Base-by-base conservation (phyloP, 92 coral and sea anemone genomes). In the Epizoanthus fatuus region DNA sequence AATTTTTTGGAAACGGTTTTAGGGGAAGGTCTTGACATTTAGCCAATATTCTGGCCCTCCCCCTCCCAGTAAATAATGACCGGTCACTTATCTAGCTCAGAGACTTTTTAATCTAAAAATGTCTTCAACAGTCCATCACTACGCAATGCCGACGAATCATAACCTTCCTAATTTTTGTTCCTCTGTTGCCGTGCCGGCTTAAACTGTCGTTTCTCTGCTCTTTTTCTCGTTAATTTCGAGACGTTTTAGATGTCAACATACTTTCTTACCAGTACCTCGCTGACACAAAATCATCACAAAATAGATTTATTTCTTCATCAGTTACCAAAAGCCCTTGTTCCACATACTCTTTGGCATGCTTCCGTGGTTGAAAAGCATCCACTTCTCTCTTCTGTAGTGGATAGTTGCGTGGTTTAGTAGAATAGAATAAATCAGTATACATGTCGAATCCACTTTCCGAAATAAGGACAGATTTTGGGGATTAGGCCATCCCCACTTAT, bases 61-160 rank as follows among this genome's bases (percentile, higher is more conserved):
- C 25, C 25, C 25, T 22, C 25, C 25, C 25, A 22, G 25, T 22
- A 22, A 22, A 22, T 22, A 22, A 22, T 22, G 25, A 22, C 25
- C 25, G 25, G 62, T 40, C 68, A 13, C 25, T 22, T 22, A 22
- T 22, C 25, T 22, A 17, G 84, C 56, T 79, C 81, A 32, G 81
- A 75, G 37, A 75, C 81, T 40, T 77, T 79, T 56, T 22, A 22
- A 22, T 22, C 25, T 22, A 22, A 22, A 22, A 35, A 59, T 69
- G 60, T 59, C 72, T 79, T 79, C 32, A 79, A 59, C 47, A 57
- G 71, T 59, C 84, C 49, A 6, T 44, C 49, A 44, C 49, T 44
- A 6, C 2, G 49, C 49, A 5, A 44, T 44, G 49, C 49, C 10
- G 49, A 44, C 49, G 7, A 42, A 42, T 42, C 47, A 42, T 42